These are phyloP conservation scores for Drosophila takahashii DNA, from an alignment of 1,140 invertebrate genomes.

Conservation along the genomic window DNA sequence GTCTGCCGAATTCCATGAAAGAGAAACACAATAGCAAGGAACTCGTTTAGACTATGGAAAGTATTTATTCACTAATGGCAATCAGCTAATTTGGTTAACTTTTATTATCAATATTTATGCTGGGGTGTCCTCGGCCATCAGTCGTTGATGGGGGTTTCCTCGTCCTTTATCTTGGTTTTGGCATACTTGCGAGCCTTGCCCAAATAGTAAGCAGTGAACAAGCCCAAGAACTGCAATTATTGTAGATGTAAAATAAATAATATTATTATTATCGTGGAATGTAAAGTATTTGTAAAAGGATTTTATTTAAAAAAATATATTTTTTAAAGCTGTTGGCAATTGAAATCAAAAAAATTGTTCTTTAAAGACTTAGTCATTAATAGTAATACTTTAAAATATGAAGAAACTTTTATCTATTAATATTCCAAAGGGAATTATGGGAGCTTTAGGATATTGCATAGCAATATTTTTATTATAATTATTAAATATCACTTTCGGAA, in stretches of 20 bases:
- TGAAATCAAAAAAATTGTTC: no score
- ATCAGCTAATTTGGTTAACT: conserved; percentile 52
- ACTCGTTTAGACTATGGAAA: conserved; percentile 39
- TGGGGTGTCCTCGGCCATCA: conserved; percentile 29
- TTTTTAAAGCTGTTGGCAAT: no score
- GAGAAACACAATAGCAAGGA: conserved; percentile 7
- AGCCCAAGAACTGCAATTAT: conserved; percentile 48
- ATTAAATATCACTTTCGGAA: no score
- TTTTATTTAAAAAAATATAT: no score
- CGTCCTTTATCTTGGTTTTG: conserved; percentile 67
- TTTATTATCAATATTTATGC: conserved; percentile 14
- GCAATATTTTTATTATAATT: no score
- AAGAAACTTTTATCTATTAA: no score
- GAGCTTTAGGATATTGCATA: no score
- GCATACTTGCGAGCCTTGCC: conserved; percentile 66
- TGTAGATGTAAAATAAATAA: neutral
- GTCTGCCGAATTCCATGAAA: conserved; percentile 19
- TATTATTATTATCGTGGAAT: neutral
- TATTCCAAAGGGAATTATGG: no score
- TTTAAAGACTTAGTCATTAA: no score
- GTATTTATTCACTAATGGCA: conserved; percentile 58
- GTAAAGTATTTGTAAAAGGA: neutral
- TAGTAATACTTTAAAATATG: no score
- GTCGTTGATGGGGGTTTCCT: conserved; percentile 65
- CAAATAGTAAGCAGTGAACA: conserved; percentile 60